phyloP scores from a whole-genome alignment of 2,113 vertebrate species.

The Motacilla alba region DNA sequence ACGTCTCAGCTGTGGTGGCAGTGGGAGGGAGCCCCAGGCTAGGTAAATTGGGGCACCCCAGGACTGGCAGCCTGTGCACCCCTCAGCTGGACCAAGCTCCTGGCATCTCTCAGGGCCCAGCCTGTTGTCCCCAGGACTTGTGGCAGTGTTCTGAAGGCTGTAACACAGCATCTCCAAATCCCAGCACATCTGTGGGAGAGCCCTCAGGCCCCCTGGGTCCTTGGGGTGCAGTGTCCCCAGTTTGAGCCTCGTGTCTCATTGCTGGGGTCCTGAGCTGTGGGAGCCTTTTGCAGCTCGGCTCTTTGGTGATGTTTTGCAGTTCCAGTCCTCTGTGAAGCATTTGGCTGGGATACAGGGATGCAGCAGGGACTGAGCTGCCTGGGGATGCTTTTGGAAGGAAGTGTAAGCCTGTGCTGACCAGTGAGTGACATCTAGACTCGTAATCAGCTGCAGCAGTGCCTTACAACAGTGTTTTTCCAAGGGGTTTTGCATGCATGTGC shows the following conservation, averaged over 20 bases:
- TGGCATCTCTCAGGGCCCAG: neutral
- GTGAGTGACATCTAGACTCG: neutral
- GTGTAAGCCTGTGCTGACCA: neutral
- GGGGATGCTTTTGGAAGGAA: neutral
- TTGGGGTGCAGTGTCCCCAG: neutral
- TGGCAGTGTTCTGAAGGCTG: neutral
- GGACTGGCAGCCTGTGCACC: neutral
- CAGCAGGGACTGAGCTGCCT: neutral
- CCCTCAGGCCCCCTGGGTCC: accelerated
- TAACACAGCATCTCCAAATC: neutral
- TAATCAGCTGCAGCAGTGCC: neutral
- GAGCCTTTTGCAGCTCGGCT: neutral
- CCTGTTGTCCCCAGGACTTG: neutral
- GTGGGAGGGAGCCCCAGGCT: neutral
- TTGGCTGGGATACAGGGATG: neutral
- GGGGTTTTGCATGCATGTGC: neutral
- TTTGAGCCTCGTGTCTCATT: neutral
- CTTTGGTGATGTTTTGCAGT: neutral
- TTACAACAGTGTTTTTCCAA: neutral
- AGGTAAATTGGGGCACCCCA: neutral
- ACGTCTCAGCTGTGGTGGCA: neutral
- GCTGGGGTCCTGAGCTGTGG: neutral
- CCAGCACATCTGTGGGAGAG: neutral
- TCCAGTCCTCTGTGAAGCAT: neutral
- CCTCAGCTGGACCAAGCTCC: neutral